Evolutionary conservation across 2,113 vertebrate genomes (phyloP).

Genomic region (Podarcis muralis): DNA sequence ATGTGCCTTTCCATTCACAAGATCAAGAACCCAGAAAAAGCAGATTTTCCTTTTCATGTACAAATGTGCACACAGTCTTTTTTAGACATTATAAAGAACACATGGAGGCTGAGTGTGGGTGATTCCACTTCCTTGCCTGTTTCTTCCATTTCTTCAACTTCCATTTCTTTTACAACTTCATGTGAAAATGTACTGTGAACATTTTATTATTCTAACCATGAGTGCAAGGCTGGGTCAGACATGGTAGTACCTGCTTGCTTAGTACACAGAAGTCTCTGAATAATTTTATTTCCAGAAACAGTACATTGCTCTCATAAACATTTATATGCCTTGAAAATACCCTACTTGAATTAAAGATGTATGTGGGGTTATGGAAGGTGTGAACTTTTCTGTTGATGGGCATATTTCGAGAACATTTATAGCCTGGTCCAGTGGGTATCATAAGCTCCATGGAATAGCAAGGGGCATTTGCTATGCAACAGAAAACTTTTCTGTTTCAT

Average conservation of each 20-base stretch:
- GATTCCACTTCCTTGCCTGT: neutral
- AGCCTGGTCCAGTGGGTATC: constrained; percentile 24
- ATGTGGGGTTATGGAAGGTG: neutral
- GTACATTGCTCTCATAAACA: neutral
- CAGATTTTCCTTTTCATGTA: neutral
- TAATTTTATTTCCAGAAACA: constrained; percentile 26
- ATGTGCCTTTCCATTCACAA: no score
- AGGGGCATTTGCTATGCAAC: neutral
- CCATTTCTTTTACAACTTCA: neutral
- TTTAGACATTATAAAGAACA: neutral
- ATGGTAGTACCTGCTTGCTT: neutral
- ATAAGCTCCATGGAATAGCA: neutral
- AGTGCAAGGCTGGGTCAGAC: neutral
- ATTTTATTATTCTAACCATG: constrained; percentile 3
- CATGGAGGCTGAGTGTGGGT: neutral
- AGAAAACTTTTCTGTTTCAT: no score
- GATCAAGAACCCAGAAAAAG: no score
- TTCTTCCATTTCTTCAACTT: neutral
- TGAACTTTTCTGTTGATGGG: constrained; percentile 21
- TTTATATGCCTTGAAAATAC: neutral
- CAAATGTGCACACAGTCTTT: neutral
- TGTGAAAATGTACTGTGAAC: neutral
- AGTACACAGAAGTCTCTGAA: neutral
- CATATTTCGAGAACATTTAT: constrained; percentile 33
- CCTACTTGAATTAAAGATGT: constrained; percentile 1